Evolutionary conservation across 2,888 invertebrate genomes (phyloP), one percentile per base, ranked within the genome.

Genomic region (Andrena flavipes): DNA sequence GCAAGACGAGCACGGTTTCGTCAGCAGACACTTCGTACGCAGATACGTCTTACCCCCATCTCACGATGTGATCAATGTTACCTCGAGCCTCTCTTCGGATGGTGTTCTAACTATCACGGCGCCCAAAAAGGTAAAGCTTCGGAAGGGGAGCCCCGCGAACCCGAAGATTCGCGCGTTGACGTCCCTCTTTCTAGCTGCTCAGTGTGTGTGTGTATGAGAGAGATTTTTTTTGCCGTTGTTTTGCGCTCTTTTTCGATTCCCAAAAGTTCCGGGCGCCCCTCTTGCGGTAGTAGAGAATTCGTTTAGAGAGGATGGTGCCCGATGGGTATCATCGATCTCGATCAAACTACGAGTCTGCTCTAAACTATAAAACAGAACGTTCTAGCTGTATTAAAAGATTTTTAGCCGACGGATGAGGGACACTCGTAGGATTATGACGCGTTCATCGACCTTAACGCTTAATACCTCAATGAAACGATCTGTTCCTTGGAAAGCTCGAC

Each of bases 1-100:
- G 84, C 92, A 92, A 80, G 95, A 95, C 87, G 94, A 95, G 82
- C 94, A 94, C 92, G 95, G 95, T 33, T 94, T 91, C 88, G 93
- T 95, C 85, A 94, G 94, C 83, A 90, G 95, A 76, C 94, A 95
- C 88, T 95, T 95, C 87, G 93, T 93, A 64, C 92, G 95, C 63
- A 93, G 94, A 86, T 95, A 95, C 90, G 91, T 94, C 80, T 86
- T 95, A 76, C 95, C 95, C 30, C 87, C 93, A 81, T 94, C 94
- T 82, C 94, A 94, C 86, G 94, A 95, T 77, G 91, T 94, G 26
- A 91, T 91, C 62, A 91, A 92, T 65, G 92, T 95, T 65, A 93
- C 92, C 70, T 95, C 95, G 75, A 94, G 93, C 48, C 92, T 95
- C 68, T 94, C 94, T 76, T 92, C 94, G 42, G 94, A 95, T 86